Percentiles rank a stretch among this genome's conserved stretches.
Conservation (phyloP, 1,140 invertebrate species). For the Episyrphus balteatus region DNA sequence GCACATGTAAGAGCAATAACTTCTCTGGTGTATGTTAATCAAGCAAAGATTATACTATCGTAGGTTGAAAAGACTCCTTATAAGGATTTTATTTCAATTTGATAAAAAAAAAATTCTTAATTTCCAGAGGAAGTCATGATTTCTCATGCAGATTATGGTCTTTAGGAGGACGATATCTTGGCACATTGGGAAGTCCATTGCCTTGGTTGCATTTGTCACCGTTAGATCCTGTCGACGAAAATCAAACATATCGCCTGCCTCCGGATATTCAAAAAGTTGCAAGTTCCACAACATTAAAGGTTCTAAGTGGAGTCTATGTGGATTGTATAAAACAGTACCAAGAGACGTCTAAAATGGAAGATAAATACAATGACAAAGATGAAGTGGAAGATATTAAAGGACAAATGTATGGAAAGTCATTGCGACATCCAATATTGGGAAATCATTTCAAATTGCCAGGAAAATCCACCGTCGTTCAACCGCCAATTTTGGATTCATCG, state of each 20-base stretch:
- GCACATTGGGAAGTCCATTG: constrained; percentile 53
- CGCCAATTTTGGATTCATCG: constrained; percentile 39
- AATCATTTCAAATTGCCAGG: constrained; percentile 37
- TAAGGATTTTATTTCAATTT: background rate
- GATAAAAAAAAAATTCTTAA: background rate
- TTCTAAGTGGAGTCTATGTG: constrained; percentile 15
- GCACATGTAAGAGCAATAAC: constrained; percentile 50
- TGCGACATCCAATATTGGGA: constrained; percentile 38
- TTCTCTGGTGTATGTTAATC: constrained; percentile 46
- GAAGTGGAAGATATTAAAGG: constrained; percentile 1
- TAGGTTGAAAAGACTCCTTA: constrained; percentile 27
- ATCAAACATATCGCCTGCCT: constrained; percentile 41
- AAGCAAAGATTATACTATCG: constrained; percentile 48
- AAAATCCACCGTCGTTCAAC: constrained; percentile 29
- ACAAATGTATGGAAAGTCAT: constrained; percentile 28
- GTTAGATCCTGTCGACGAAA: constrained; percentile 27
- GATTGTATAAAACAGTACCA: constrained; percentile 9
- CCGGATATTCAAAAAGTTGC: constrained; percentile 52
- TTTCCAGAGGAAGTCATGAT: constrained; percentile 54
- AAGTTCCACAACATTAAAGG: constrained; percentile 54
- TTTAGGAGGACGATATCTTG: constrained; percentile 52
- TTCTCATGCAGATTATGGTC: constrained; percentile 58
- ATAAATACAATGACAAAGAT: constrained; percentile 13
- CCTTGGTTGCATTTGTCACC: constrained; percentile 44
- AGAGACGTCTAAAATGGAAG: constrained; percentile 20